Evolutionary conservation across 1,140 invertebrate species (phyloP).

Genomic region (Pantala flavescens): DNA sequence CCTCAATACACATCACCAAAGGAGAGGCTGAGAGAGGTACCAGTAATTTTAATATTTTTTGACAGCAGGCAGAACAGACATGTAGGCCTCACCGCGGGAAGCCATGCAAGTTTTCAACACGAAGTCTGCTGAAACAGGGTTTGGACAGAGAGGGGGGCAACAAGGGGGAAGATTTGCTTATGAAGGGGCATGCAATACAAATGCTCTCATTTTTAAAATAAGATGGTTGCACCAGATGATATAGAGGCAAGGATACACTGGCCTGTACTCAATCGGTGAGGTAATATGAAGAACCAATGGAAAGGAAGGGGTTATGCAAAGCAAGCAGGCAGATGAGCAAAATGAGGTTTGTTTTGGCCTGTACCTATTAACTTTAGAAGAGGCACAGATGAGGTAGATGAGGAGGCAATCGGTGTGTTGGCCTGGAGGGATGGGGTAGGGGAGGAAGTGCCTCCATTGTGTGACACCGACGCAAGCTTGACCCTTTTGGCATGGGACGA

Average conservation of each 20-base stretch:
- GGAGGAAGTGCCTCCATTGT: neutral
- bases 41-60: too few relatives aligned
- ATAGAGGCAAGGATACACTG: too few relatives aligned
- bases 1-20: neutral
- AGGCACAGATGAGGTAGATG: neutral
- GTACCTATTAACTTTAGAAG: neutral
- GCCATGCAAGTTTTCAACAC: neutral
- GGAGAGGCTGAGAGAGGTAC: neutral
- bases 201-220: too few relatives aligned
- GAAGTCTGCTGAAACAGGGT: neutral
- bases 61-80: neutral
- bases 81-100: neutral
- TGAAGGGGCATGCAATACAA: too few relatives aligned
- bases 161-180: too few relatives aligned
- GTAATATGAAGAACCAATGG: too few relatives aligned
- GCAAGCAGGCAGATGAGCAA: neutral
- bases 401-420: conserved; percentile 2
- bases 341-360: conserved; percentile 9
- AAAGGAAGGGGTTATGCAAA: neutral
- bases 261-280: too few relatives aligned
- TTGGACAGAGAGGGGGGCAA: neutral
- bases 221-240: too few relatives aligned
- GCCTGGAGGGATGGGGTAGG: neutral
- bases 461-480: too few relatives aligned
- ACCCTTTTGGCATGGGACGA: too few relatives aligned